Conservation (phyloP, 2,113 vertebrate genomes). For the Tachuris rubrigastra region DNA sequence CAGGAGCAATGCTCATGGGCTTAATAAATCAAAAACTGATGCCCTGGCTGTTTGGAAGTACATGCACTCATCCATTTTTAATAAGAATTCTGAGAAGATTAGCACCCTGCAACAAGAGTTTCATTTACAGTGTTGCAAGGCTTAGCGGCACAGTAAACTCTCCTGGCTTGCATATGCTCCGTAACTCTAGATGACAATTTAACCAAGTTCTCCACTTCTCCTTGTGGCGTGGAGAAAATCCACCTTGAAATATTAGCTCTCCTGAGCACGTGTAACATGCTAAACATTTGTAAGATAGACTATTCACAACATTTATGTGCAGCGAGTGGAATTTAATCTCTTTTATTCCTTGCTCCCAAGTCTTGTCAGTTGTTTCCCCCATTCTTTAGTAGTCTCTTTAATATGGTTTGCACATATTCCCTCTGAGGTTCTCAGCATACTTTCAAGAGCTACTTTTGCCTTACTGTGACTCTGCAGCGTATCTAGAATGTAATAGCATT, state of each 20-base stretch:
- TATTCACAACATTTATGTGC: constrained; percentile 39
- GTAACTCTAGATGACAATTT: constrained; percentile 22
- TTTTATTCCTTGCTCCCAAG: constrained; percentile 40
- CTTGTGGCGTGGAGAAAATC: constrained; percentile 25
- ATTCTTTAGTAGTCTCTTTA: constrained; percentile 46
- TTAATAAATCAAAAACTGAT: constrained; percentile 31
- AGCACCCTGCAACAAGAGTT: constrained; percentile 54
- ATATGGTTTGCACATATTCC: constrained; percentile 54
- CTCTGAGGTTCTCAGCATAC: constrained; percentile 45
- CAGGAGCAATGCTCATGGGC: background rate
- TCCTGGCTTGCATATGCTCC: background rate
- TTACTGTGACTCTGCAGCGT: background rate
- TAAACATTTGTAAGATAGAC: constrained; percentile 44
- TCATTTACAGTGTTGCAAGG: constrained; percentile 10
- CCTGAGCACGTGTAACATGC: constrained; percentile 32
- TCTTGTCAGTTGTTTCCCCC: constrained; percentile 46
- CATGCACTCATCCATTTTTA: constrained; percentile 61
- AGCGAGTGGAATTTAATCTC: constrained; percentile 61
- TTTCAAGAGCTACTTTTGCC: constrained; percentile 38
- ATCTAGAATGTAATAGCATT: constrained; percentile 3
- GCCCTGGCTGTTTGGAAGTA: background rate
- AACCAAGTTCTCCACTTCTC: background rate
- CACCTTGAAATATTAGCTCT: constrained; percentile 55
- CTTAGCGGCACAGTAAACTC: background rate
- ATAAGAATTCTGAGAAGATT: constrained; percentile 61